These are phyloP conservation scores for Menidia beryllina DNA, from an alignment of 2,113 vertebrate species.

Conservation along the genomic window DNA sequence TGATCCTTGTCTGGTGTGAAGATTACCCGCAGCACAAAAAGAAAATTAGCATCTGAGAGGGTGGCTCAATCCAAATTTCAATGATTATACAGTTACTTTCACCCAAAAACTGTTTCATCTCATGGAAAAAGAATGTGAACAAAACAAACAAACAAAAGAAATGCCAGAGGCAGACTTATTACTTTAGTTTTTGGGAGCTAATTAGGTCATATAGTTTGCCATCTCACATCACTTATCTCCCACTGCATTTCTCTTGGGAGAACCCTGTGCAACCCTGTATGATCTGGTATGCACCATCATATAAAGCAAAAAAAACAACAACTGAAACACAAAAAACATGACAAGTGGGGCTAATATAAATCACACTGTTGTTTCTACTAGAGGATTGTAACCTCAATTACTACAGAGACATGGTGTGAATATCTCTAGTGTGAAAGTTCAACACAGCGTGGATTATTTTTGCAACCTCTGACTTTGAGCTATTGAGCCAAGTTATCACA, in stretches of 20 bases:
- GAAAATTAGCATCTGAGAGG: constrained; percentile 3
- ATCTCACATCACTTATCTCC: constrained; percentile 41
- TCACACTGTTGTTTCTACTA: constrained; percentile 27
- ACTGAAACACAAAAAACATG: constrained; percentile 12
- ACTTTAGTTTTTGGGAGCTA: constrained; percentile 35
- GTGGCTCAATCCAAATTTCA: too few relatives aligned
- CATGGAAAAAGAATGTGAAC: too few relatives aligned
- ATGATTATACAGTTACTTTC: too few relatives aligned
- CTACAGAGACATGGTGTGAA: neutral
- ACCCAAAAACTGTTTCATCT: too few relatives aligned
- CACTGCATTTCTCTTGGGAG: constrained; percentile 30
- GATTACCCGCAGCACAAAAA: neutral
- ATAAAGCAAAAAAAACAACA: too few relatives aligned
- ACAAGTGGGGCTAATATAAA: constrained; percentile 18
- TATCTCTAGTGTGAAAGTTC: constrained; percentile 17
- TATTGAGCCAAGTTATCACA: constrained; percentile 20
- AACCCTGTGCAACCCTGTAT: constrained; percentile 37
- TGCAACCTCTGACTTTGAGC: constrained; percentile 32
- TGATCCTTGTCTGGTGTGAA: constrained; percentile 12
- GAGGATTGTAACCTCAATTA: constrained; percentile 35
- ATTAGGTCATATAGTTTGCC: constrained; percentile 57
- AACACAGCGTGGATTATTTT: constrained; percentile 17
- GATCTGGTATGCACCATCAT: constrained; percentile 20
- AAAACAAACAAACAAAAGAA: constrained; percentile 11
- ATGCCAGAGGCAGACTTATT: constrained; percentile 39